A percentile compares a stretch with the other conserved stretches of the same genome.
Conservation (phyloP, 1,140 invertebrate genomes). For the Cydia splendana region DNA sequence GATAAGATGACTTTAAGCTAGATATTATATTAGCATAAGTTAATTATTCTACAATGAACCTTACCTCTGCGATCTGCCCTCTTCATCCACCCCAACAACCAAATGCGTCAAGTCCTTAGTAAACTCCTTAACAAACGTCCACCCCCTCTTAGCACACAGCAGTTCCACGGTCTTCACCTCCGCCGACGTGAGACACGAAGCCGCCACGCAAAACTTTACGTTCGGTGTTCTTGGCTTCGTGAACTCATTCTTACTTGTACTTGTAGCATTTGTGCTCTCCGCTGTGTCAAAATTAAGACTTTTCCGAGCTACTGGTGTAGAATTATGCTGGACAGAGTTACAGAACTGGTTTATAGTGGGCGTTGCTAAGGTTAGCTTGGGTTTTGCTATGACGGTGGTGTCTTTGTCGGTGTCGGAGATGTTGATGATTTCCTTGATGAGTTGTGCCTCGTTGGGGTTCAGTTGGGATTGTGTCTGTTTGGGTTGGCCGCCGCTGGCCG, state of each 20-base stretch:
- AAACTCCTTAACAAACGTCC: conserved; percentile 65
- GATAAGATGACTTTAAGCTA: too few relatives aligned
- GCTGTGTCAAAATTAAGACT: conserved; percentile 59
- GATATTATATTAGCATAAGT: too few relatives aligned
- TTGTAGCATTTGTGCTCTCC: conserved; percentile 31
- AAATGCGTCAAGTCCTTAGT: conserved; percentile 69
- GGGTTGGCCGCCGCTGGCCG: not conserved
- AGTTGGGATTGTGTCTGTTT: not conserved
- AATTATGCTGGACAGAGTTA: conserved; percentile 64
- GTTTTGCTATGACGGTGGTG: conserved; percentile 43
- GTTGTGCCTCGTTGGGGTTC: not conserved
- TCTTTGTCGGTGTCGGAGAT: conserved; percentile 44
- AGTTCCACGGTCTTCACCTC: conserved; percentile 53
- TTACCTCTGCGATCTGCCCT: conserved; percentile 69
- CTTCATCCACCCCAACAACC: conserved; percentile 69
- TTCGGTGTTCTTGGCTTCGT: not conserved
- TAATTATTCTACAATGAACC: conserved; percentile 5
- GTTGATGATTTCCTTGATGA: conserved; percentile 30
- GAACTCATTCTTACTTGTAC: not conserved
- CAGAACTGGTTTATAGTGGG: conserved; percentile 70
- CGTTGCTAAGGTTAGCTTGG: conserved; percentile 54
- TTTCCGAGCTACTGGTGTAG: conserved; percentile 67
- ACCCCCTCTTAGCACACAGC: conserved; percentile 54
- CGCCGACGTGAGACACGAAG: conserved; percentile 54
- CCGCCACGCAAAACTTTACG: conserved; percentile 56